Base-by-base conservation (phyloP, 1,140 invertebrate genomes). In the Ceratoteleas bidentatus region DNA sequence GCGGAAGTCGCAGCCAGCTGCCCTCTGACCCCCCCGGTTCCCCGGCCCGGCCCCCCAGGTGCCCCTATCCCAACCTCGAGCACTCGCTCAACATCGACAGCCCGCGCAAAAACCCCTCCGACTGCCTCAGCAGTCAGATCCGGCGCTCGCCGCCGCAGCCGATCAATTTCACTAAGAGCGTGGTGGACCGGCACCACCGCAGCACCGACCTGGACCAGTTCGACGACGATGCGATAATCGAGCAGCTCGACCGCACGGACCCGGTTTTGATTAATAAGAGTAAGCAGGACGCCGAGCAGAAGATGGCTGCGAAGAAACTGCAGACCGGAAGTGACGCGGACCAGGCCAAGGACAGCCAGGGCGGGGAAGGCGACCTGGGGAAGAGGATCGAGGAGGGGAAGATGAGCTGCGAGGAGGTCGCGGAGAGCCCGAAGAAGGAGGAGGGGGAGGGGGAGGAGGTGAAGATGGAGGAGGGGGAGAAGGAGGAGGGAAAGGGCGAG, bases 1-100 rank as follows among this genome's bases (percentile, higher is more conserved):
- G 92, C 70, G 92, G 91, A 86, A 84, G 73, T 3, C 38, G 13
- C 15, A 73, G 73, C 33, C 76, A 84, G 56, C 13, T 11, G 9
- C 77, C 61, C 24, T 73, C 72, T 72, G 76, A 82, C 66, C 64
- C 40, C 1, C 40, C 8, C n/a, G 6, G 40, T 2, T 1, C 40
- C 9, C 40, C 8, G 40, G 9, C 40, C 40, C 40, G 40, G 40
- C 40, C n/a, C n/a, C n/a, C n/a, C n/a, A n/a, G n/a, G n/a, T n/a
- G n/a, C n/a, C 43, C 43, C 7, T 10, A 45, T 4, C n/a, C 43
- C 1, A 47, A 13, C 45, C 45, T n/a, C 11, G 49, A 70, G 0
- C 43, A 64, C 8, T 52, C 52, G 0, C 8, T 70, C 0, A 69
- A 0, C 4, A 72, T 78, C 6, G 60, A 43, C n/a, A 65, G 53